Base-by-base conservation (phyloP, 2,113 vertebrate genomes). In the Cisticola juncidis region DNA sequence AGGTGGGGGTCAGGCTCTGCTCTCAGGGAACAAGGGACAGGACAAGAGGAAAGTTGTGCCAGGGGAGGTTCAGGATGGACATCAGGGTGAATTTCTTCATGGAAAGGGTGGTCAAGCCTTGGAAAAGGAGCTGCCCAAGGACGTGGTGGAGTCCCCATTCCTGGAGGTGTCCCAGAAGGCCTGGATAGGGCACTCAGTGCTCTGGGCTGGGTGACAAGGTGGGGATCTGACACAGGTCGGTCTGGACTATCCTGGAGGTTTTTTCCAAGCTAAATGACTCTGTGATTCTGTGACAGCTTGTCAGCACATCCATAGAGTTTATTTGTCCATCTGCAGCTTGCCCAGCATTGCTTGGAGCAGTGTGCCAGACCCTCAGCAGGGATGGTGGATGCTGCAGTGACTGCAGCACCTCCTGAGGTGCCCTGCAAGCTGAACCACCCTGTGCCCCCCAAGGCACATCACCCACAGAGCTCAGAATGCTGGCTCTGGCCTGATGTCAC, bases 1-100 rank as follows among this genome's bases (percentile, higher is more conserved):
- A 17, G 29, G 7, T 28, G 12, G 25, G 19, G 14, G 1, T 26
- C 0, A 0, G 17, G 24, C 21, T 48, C 20, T 48, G 50, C 20
- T 56, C 57, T 29, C 35, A 71, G 14, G 31, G 3, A 56, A 35
- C 25, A 35, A 45, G 19, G n/a, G 24, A 70, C 45, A 53, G 28
- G 28, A n/a, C 11, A 36, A 22, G 48, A 69, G 28, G 53, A 69
- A 60, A 10, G 17, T 2, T 56, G 14, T 35, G 31, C 25, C 57
- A 71, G 11, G 17, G 31, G 9, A 56, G 21, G 25, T 21, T 79
- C 29, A 48, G 19, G 29, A 5, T 56, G 48, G 35, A 56, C 20
- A 54, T 25, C 24, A 47, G 13, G 15, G 4, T 2, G 29, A 53
- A 56, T 62, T 71, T 71, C 25, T 40, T 40, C 40, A 6, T 13